Base-by-base conservation (phyloP, 2,797 vertebrate species). In the Mallotus villosus region DNA sequence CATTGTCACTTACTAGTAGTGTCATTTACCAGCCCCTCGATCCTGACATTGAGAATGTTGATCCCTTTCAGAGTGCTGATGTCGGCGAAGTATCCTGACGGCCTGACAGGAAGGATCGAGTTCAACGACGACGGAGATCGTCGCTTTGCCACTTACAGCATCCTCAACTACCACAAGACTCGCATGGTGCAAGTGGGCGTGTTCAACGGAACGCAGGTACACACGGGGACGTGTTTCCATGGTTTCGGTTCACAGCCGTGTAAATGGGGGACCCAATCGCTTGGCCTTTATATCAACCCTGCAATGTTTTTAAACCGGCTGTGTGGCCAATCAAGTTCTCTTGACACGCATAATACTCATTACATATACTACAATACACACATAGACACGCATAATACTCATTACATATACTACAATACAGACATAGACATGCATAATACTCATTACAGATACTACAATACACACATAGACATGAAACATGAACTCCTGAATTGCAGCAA, bases 81-180 rank as follows among this genome's bases (percentile, higher is more conserved):
- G 96, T 96, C 97, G 57, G 95, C 96, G 64, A 99, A 98, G 90
- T 98, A 97, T 19, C 92, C 94, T 0, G 96, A 99, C 0, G 97
- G 97, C 2, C 93, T 97, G 81, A 99, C 97, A 0, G 97, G 97
- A 27, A 91, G 97, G 0, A 95, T 99, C 25, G 97, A 99, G 84
- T 99, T 99, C 81, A 98, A 99, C 0, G 97, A 99, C 67, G 97
- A 99, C 0, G 97, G 97, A 19, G 97, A 99, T 92, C 93, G 97
- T 2, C 97, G 96, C 67, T 98, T 96, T 60, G 96, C 97, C 71
- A 97, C 97, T 84, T 99, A 99, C 87, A 97, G 95, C 88, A 96
- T 99, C 89, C 94, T 97, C 87, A 99, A 99, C 86, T 95, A 98
- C 85, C 97, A 98, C 77, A 97, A 98, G 80, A 94, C 95, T 34